Conservation (phyloP, 2,113 vertebrate species). For the Austrofundulus limnaeus region DNA sequence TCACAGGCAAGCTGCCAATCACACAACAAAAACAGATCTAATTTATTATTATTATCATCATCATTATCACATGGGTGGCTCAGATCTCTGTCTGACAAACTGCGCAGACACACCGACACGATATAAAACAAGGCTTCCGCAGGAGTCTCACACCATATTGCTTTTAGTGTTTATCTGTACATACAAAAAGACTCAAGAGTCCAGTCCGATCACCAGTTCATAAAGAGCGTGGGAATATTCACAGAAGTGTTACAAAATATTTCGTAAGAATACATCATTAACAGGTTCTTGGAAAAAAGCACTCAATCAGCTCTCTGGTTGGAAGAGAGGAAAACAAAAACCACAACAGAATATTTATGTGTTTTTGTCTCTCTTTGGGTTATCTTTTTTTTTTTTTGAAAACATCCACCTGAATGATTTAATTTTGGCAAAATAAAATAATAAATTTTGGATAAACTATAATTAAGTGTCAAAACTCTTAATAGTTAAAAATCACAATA, state of each 20-base stretch:
- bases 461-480: conserved; percentile 59
- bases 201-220: conserved; percentile 39
- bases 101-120: conserved; percentile 44
- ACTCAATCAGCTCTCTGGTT: conserved; percentile 53
- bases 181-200: conserved; percentile 68
- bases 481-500: conserved; percentile 4
- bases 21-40: conserved; percentile 31
- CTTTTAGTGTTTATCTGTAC: conserved; percentile 66
- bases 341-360: conserved; percentile 30
- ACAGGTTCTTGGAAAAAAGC: conserved; percentile 47
- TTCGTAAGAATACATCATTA: conserved; percentile 47
- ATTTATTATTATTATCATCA: too few species aligned
- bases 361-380: conserved; percentile 22
- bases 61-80: conserved; percentile 16
- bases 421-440: conserved; percentile 53
- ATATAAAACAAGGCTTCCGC: conserved; percentile 71
- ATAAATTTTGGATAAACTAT: conserved; percentile 63
- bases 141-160: conserved; percentile 71
- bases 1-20: conserved; percentile 25
- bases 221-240: conserved; percentile 29
- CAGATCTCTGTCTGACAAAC: conserved; percentile 24
- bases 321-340: conserved; percentile 37
- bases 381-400: conserved; percentile 22
- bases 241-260: conserved; percentile 66
- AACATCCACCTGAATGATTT: conserved; percentile 29